A percentile compares a stretch with the other conserved stretches of the same genome.
Evolutionary conservation across 1,140 invertebrate species (phyloP).

Genomic region (silkworm (Bombyx mori)): DNA sequence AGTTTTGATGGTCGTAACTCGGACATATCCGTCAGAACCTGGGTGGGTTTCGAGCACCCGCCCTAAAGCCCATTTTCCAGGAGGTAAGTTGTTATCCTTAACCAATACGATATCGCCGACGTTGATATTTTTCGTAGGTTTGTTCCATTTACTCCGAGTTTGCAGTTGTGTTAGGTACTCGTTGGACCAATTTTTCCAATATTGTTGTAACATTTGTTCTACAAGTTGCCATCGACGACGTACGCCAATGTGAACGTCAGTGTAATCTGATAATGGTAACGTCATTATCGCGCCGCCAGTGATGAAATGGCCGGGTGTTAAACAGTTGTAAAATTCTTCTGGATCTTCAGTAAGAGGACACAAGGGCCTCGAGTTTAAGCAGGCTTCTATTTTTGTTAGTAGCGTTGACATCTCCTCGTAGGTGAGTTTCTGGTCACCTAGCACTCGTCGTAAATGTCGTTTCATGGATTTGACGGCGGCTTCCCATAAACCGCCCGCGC

Average conservation of each 20-base stretch:
- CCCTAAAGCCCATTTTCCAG: constrained; percentile 10
- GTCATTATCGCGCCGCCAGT: constrained; percentile 25
- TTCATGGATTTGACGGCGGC: constrained; percentile 7
- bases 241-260: neutral
- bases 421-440: constrained; percentile 9
- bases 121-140: neutral
- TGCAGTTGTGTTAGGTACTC: constrained; percentile 3
- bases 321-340: neutral
- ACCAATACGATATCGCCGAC: constrained; percentile 13
- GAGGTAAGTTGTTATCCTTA: constrained; percentile 14
- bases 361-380: constrained; percentile 8
- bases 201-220: neutral
- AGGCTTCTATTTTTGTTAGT: constrained; percentile 13
- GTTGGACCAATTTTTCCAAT: constrained; percentile 5
- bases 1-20: constrained; percentile 13
- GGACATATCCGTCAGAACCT: constrained; percentile 14
- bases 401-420: constrained; percentile 13
- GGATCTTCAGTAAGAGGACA: neutral
- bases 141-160: neutral
- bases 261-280: neutral
- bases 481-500: constrained; percentile 1
- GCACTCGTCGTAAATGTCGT: constrained; percentile 7
- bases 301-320: constrained; percentile 40
- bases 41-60: constrained; percentile 10
- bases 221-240: constrained; percentile 1